Conservation (phyloP, 2,888 invertebrate genomes). For the Therioaphis trifolii region DNA sequence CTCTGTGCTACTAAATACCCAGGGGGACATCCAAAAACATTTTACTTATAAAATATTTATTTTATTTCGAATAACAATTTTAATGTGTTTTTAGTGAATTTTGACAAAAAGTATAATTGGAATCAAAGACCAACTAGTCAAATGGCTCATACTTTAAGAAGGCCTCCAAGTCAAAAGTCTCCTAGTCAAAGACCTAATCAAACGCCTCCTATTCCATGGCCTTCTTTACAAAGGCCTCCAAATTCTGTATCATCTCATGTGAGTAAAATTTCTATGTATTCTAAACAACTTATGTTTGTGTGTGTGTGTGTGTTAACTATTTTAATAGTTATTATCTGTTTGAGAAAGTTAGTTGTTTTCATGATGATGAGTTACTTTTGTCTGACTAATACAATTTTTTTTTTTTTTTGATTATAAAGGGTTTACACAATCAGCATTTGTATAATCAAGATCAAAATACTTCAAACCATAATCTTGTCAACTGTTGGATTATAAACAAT, state of each 20-base stretch:
- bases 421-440: neutral
- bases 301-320: no score
- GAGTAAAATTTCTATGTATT: neutral
- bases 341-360: neutral
- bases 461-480: neutral
- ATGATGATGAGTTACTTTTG: neutral
- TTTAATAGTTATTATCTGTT: no score
- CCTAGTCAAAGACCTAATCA: no score
- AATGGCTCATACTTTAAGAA: no score
- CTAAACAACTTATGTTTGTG: no score
- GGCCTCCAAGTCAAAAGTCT: no score
- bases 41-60: no score
- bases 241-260: neutral
- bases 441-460: neutral
- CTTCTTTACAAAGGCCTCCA: neutral
- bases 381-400: neutral
- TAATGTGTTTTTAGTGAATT: slow-evolving; percentile 43
- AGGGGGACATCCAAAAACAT: no score
- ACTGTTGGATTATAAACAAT: slow-evolving; percentile 32
- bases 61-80: slow-evolving; percentile 1
- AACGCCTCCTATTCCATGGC: no score
- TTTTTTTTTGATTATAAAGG: neutral
- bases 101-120: slow-evolving; percentile 27
- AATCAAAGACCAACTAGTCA: no score
- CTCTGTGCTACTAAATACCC: no score